Percentiles rank a stretch among this genome's conserved stretches.
These are phyloP conservation scores for Pseudorectes ferrugineus DNA, from an alignment of 2,113 vertebrate genomes.

Conservation along the genomic window DNA sequence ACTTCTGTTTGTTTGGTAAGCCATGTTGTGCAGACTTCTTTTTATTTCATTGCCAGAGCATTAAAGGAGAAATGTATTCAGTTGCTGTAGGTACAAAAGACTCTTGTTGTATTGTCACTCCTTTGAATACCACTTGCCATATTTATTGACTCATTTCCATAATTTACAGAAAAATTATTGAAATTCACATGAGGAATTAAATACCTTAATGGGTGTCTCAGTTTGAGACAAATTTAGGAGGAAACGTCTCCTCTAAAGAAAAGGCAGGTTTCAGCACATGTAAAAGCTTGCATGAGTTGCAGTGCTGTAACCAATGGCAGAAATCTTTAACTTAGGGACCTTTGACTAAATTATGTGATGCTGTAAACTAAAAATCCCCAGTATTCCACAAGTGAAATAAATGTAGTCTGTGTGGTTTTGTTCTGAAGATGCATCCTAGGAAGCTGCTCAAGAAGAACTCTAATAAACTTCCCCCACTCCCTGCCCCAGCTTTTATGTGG, in stretches of 20 bases:
- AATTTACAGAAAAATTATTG: not conserved
- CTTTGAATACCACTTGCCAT: not conserved
- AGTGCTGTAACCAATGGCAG: not conserved
- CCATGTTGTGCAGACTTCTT: not conserved
- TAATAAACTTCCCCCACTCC: not conserved
- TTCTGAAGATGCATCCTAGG: not conserved
- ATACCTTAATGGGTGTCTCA: not conserved
- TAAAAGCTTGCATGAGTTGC: accelerated
- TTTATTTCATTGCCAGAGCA: not conserved
- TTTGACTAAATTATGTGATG: not conserved
- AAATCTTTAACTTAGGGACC: not conserved
- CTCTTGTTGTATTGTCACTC: not conserved
- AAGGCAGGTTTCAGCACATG: no score
- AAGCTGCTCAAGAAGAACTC: not conserved
- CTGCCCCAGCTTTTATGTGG: not conserved
- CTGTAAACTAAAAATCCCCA: not conserved
- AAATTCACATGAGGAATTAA: not conserved
- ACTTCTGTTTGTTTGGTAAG: not conserved
- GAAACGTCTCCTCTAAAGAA: no score
- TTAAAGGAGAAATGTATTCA: not conserved
- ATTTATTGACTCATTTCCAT: not conserved
- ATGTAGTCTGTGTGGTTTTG: not conserved
- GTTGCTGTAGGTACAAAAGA: not conserved
- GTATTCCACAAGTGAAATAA: not conserved
- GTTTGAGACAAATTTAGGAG: no score